These are phyloP conservation scores for Varanus salvator DNA, from an alignment of 2,113 vertebrate species.

Conservation along the genomic window DNA sequence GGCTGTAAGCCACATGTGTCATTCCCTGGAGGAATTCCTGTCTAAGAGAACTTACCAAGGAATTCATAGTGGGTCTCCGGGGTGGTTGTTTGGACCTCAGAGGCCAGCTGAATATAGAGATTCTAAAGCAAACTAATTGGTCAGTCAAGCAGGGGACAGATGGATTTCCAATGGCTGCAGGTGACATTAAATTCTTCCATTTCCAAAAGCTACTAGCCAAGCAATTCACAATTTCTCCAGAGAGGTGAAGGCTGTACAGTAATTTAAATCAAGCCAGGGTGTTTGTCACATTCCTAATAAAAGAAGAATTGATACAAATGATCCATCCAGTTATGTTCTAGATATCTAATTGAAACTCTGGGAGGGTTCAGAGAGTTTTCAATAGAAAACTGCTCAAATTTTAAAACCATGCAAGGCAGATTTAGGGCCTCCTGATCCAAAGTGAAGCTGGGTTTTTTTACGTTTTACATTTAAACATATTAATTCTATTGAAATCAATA, in stretches of 20 bases:
- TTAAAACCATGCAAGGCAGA: slow-evolving; percentile 30
- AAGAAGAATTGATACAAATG: slow-evolving; percentile 22
- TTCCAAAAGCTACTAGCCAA: slow-evolving; percentile 36
- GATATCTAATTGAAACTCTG: slow-evolving; percentile 25
- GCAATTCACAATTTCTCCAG: slow-evolving; percentile 19
- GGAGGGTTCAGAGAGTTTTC: background rate
- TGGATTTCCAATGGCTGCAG: background rate
- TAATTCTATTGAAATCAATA: slow-evolving; percentile 5
- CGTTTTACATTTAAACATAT: slow-evolving; percentile 7
- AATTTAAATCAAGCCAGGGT: slow-evolving; percentile 14
- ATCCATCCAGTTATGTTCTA: slow-evolving; percentile 27
- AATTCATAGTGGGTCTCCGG: background rate
- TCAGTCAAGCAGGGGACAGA: background rate
- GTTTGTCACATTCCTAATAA: slow-evolving; percentile 19
- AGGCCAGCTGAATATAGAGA: background rate
- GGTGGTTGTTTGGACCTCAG: background rate
- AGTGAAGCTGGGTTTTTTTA: background rate
- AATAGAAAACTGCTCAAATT: background rate
- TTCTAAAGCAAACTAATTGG: background rate
- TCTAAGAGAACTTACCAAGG: background rate
- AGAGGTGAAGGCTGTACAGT: slow-evolving; percentile 25
- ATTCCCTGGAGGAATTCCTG: background rate
- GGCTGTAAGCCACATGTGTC: background rate
- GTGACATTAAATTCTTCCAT: slow-evolving; percentile 6
- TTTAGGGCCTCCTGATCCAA: background rate